Conservation (phyloP, 1,140 invertebrate species). For the Drosophila tristis region DNA sequence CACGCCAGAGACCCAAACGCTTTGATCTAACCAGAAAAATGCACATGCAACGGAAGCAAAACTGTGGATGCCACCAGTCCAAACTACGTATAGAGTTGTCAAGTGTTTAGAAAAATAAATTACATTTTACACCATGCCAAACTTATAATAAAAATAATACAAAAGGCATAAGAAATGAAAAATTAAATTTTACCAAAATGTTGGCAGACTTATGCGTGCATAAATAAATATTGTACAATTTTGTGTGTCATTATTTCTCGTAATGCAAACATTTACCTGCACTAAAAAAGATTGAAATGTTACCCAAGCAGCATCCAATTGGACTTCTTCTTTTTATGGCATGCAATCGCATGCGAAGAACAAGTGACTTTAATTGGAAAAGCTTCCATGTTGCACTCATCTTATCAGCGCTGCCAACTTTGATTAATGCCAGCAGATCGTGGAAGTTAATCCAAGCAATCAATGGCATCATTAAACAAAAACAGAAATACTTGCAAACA, state of each 20-base stretch:
- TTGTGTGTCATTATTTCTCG: constrained; percentile 15
- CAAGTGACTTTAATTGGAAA: background rate
- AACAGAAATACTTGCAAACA: background rate
- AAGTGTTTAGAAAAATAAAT: too few relatives aligned
- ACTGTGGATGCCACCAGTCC: too few relatives aligned
- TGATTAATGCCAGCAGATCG: constrained; percentile 13
- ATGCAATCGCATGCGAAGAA: constrained; percentile 9
- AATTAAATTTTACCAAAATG: too few relatives aligned
- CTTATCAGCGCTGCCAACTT: background rate
- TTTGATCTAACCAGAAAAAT: background rate
- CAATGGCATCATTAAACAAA: background rate
- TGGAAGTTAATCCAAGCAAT: constrained; percentile 8
- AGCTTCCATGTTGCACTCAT: background rate
- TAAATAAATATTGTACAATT: too few relatives aligned
- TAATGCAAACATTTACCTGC: constrained; percentile 11
- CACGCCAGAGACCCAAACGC: constrained; percentile 8
- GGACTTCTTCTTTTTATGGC: constrained; percentile 11
- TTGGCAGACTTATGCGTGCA: too few relatives aligned
- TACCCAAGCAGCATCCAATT: constrained; percentile 17
- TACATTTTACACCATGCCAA: too few relatives aligned
- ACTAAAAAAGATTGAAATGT: constrained; percentile 24
- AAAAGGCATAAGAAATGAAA: too few relatives aligned
- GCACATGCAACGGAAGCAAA: too few relatives aligned
- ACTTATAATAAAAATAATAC: too few relatives aligned
- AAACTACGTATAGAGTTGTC: too few relatives aligned